Conservation (phyloP, 2,113 vertebrate species). For the Mastomys coucha region DNA sequence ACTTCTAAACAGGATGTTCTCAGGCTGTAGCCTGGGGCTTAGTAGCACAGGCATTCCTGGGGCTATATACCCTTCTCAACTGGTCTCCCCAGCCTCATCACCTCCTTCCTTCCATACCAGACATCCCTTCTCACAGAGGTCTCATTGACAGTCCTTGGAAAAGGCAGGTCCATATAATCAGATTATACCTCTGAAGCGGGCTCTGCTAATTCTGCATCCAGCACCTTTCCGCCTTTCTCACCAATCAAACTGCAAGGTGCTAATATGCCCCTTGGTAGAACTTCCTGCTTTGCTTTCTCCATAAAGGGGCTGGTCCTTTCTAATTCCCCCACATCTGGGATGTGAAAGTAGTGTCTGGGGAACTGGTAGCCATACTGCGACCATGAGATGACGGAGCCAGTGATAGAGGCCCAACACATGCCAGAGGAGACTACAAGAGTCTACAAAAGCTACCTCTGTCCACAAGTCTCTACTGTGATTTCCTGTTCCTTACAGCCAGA, state of each 20-base stretch:
- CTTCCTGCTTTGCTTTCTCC: background rate
- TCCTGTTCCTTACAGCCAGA: background rate
- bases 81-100: background rate
- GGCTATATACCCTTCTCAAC: background rate
- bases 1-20: background rate
- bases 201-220: background rate
- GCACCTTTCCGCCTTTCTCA: background rate
- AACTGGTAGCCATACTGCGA: background rate
- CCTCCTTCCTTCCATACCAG: background rate
- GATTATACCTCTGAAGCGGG: background rate
- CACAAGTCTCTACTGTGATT: background rate
- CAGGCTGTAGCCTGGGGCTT: background rate
- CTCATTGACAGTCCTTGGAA: background rate
- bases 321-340: background rate
- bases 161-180: background rate
- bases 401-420: background rate
- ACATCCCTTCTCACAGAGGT: background rate
- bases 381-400: background rate
- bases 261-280: constrained; percentile 10
- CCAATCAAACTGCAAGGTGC: background rate
- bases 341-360: background rate
- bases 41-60: background rate
- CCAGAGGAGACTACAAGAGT: background rate
- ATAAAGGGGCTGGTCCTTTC: constrained; percentile 36
- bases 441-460: background rate